Conservation (phyloP, 2,797 vertebrate genomes). For the Aphelocoma californica region DNA sequence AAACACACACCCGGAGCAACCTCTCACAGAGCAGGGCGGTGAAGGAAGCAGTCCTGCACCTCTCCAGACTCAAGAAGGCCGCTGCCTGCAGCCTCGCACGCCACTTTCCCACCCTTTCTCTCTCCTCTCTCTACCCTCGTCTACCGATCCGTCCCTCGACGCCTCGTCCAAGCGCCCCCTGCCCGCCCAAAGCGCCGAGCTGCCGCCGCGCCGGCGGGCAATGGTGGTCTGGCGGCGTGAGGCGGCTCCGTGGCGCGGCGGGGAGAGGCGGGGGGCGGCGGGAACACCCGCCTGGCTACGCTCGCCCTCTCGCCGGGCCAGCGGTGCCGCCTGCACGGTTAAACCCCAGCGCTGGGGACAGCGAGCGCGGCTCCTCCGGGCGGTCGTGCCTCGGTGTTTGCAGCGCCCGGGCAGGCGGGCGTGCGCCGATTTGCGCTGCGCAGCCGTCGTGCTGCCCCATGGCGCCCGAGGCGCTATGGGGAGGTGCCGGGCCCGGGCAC, state of each 20-base stretch:
- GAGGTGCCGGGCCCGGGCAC: accelerated
- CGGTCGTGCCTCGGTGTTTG: too few relatives aligned
- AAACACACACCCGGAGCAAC: too few relatives aligned
- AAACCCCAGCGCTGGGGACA: accelerated
- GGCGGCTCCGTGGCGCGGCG: not conserved
- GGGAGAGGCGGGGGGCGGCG: not conserved
- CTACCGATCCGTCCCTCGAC: not conserved
- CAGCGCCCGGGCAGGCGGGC: accelerated
- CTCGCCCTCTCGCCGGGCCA: accelerated
- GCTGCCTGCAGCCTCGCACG: not conserved
- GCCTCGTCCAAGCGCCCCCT: not conserved
- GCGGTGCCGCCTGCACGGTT: not conserved
- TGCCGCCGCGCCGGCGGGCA: not conserved
- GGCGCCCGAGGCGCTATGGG: accelerated
- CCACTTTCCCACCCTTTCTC: not conserved
- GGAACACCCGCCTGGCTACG: accelerated
- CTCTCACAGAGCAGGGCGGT: accelerated
- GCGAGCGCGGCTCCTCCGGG: accelerated
- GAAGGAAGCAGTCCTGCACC: not conserved
- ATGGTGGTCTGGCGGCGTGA: not conserved
- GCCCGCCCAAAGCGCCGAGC: not conserved
- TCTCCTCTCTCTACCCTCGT: too few relatives aligned
- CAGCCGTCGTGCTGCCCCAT: not conserved
- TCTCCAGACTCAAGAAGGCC: not conserved
- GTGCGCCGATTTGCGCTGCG: too few relatives aligned